These are phyloP conservation scores for Anas flavirostris DNA, from an alignment of 2,797 vertebrate genomes.

Conservation along the genomic window DNA sequence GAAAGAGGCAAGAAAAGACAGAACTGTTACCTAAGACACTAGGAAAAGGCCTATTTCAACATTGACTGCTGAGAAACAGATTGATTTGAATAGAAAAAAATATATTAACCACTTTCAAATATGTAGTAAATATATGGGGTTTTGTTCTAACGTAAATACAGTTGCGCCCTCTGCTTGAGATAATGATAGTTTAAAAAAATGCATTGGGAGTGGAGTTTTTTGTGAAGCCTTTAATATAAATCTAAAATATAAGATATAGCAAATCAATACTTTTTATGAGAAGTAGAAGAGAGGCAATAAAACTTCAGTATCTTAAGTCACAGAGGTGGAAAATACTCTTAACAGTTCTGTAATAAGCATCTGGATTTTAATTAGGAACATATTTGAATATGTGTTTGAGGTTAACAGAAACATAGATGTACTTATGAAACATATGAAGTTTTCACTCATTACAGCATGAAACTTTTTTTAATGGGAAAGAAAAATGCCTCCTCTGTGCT, in stretches of 20 bases:
- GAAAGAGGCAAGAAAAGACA: neutral
- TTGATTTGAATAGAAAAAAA: conserved; percentile 11
- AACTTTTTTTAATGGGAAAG: neutral
- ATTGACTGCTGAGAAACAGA: neutral
- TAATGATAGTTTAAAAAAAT: conserved; percentile 30
- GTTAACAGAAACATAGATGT: neutral
- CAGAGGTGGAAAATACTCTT: neutral
- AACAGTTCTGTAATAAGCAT: neutral
- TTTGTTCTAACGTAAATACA: neutral
- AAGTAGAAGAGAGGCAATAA: neutral
- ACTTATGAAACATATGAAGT: neutral
- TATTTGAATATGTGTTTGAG: neutral
- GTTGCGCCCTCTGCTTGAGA: neutral
- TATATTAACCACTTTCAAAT: neutral
- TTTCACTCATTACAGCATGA: neutral
- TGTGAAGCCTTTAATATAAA: neutral
- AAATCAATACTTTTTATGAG: conserved; percentile 15
- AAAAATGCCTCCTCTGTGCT: neutral
- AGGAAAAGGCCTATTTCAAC: neutral
- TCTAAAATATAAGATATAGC: neutral
- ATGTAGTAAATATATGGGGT: neutral
- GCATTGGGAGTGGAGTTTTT: conserved; percentile 1
- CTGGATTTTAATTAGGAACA: neutral
- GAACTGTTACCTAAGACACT: conserved; percentile 30
- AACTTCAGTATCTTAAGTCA: neutral